phyloP scores from a whole-genome alignment of 2,888 invertebrate genomes.

The Ceratothoa steindachneri region DNA sequence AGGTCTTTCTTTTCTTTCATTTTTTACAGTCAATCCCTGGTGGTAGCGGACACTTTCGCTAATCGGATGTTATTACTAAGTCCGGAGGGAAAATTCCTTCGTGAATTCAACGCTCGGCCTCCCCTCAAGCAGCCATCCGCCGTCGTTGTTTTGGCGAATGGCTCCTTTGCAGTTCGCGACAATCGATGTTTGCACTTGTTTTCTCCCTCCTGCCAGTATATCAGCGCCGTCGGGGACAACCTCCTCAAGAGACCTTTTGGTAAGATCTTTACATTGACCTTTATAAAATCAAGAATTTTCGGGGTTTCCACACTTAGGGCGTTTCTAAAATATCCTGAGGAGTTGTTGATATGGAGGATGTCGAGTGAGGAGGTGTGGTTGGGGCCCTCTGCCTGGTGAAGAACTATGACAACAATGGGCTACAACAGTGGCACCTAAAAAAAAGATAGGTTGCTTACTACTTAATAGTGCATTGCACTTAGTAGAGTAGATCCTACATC shows the following conservation, averaged over 20 bases:
- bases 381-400: no score
- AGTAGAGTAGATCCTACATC: no score
- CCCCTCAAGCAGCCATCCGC: conserved; percentile 17
- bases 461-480: no score
- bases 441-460: no score
- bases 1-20: no score
- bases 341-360: no score
- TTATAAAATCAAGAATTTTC: no score
- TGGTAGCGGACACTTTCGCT: background rate
- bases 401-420: no score
- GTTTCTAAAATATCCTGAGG: no score
- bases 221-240: conserved; percentile 80
- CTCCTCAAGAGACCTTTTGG: conserved; percentile 89
- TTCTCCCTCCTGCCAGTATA: conserved; percentile 68
- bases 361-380: no score
- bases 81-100: background rate
- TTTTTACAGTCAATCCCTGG: conserved; percentile 2
- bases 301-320: no score
- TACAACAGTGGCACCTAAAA: no score
- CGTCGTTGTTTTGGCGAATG: conserved; percentile 8
- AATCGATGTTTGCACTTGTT: conserved; percentile 90
- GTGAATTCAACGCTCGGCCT: background rate
- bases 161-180: conserved; percentile 78
- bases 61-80: conserved; percentile 18
- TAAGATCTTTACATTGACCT: background rate